A percentile compares a stretch with the other conserved stretches of the same genome.
Evolutionary conservation across 2,888 invertebrate genomes (phyloP).

Genomic region (Horisme vitalbata): DNA sequence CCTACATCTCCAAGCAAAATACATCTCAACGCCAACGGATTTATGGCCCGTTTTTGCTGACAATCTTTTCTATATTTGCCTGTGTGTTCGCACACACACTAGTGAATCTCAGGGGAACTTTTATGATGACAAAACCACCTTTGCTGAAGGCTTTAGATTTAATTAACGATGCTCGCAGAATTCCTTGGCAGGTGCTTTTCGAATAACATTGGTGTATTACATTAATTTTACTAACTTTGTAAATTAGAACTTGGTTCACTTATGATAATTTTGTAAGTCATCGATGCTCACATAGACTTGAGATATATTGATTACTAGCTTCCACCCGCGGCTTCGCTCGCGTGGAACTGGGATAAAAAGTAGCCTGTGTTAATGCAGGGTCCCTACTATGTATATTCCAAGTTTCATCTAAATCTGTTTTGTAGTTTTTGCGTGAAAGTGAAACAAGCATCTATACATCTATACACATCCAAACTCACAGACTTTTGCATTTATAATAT

Average conservation of each 20-base stretch:
- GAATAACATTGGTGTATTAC: conserved; percentile 35
- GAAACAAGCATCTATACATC: too few relatives aligned
- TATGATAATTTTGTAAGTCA: too few relatives aligned
- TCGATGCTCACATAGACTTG: too few relatives aligned
- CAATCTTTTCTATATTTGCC: conserved; percentile 23
- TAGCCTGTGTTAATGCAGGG: too few relatives aligned
- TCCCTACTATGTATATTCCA: too few relatives aligned
- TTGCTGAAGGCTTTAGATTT: conserved; percentile 59
- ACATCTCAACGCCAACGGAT: conserved; percentile 26
- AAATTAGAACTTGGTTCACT: background rate
- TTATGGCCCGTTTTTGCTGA: conserved; percentile 35
- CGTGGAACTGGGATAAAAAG: too few relatives aligned
- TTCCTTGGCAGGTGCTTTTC: conserved; percentile 48
- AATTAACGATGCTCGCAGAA: conserved; percentile 62
- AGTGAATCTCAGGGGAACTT: conserved; percentile 54
- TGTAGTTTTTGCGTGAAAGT: too few relatives aligned
- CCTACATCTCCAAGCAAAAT: conserved; percentile 20
- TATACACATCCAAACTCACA: too few relatives aligned
- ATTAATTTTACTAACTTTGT: background rate
- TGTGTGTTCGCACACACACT: conserved; percentile 43
- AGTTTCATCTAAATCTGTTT: too few relatives aligned
- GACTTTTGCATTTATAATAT: too few relatives aligned
- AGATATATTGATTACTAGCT: too few relatives aligned
- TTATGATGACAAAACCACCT: conserved; percentile 63
- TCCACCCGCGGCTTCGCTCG: too few relatives aligned